Conservation (phyloP, 2,888 invertebrate genomes). For the Drosophila pseudotalamancana region DNA sequence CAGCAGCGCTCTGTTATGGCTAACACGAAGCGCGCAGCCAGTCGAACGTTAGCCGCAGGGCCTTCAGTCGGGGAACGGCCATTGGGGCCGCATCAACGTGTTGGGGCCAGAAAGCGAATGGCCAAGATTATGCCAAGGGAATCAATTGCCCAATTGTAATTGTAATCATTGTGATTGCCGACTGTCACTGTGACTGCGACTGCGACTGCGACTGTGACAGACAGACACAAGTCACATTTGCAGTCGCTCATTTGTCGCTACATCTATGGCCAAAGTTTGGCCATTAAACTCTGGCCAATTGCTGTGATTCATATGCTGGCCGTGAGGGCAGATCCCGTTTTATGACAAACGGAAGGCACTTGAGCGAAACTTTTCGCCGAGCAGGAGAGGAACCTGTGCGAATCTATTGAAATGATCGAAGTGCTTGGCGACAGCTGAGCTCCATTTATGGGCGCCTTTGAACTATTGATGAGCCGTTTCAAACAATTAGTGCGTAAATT, state of each 20-base stretch:
- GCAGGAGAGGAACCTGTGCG: conserved; percentile 58
- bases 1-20: not conserved
- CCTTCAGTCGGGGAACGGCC: conserved; percentile 59
- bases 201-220: conserved; percentile 11
- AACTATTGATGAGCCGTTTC: conserved; percentile 75
- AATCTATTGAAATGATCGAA: conserved; percentile 19
- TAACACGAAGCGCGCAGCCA: conserved; percentile 3
- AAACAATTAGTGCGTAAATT: conserved; percentile 62
- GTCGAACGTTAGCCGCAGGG: conserved; percentile 14
- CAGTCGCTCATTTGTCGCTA: conserved; percentile 68
- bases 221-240: conserved; percentile 46
- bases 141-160: conserved; percentile 33
- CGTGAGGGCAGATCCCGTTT: conserved; percentile 32
- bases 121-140: conserved; percentile 4
- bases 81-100: conserved; percentile 53
- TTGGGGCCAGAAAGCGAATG: conserved; percentile 14
- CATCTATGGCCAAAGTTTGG: conserved; percentile 72
- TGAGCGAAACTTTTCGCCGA: conserved; percentile 65
- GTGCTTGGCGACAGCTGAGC: conserved; percentile 44
- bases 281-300: conserved; percentile 73
- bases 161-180: conserved; percentile 9
- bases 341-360: conserved; percentile 77
- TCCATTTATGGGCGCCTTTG: conserved; percentile 53
- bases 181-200: not conserved
- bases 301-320: conserved; percentile 74